Base-by-base conservation (phyloP, 1,140 invertebrate species). In the Psix sp. region DNA sequence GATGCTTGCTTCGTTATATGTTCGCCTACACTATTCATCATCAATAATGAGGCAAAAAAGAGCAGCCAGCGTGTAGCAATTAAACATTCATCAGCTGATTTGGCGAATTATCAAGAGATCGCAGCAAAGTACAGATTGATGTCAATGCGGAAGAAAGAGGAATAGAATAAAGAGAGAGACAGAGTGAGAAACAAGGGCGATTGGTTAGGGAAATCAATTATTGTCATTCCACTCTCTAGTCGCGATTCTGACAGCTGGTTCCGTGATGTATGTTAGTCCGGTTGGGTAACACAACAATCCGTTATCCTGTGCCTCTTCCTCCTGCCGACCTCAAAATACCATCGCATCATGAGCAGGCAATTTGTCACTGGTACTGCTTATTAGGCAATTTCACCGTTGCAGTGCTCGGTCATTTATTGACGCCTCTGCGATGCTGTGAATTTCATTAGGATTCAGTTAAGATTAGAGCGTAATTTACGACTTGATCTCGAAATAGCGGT, bases 311-410 rank as follows among this genome's bases (percentile, higher is more conserved):
- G 20, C 36, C 42, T 38, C 52, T 77, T 76, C 74, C 67, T 70
- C 52, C 62, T 57, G 54, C 31, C 62, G 63, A 72, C 54, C 76
- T 79, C 77, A 73, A 79, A 81, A 83, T 82, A 83, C 83, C 80
- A 74, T 81, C 72, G 70, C 80, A 84, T 86, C 83, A 83, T 77
- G 81, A 77, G 77, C 51, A 63, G 76, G 78, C 80, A 84, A 86
- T 86, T 86, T 86, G 84, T 86, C 84, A 84, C 80, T 80, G 80
- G 82, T 77, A 79, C 74, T 81, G 82, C 83, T 85, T 86, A 85
- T 85, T 86, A 85, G 80, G 81, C 81, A 81, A 84, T 86, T 84
- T 80, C 78, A 43, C 66, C 52, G 80, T 78, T 80, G 62, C 76
- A 59, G 14, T 46, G 66, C 75, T 77, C 76, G 80, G 73, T 81